Conservation (phyloP, 2,888 invertebrate genomes). For the Sympetrum striolatum region DNA sequence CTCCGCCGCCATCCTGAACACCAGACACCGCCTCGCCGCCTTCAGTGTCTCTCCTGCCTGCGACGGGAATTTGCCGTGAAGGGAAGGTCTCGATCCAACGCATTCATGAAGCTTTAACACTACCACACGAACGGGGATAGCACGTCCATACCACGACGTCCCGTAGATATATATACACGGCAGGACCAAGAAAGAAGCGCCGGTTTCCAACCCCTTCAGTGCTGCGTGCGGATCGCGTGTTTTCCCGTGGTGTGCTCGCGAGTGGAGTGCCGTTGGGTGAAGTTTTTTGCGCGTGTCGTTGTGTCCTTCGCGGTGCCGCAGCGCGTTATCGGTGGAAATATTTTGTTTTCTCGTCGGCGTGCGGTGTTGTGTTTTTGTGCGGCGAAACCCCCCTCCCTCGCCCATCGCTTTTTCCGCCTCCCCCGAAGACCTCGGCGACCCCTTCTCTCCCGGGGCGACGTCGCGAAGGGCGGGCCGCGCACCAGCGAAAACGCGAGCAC, state of each 20-base stretch:
- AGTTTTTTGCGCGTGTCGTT: neutral
- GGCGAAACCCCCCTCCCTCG: neutral
- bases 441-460: conserved; percentile 5
- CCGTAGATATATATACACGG: neutral
- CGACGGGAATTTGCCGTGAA: neutral
- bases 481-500: neutral
- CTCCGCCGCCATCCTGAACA: neutral
- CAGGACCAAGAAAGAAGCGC: too few relatives aligned
- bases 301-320: neutral
- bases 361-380: neutral
- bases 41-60: conserved; percentile 40
- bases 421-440: neutral
- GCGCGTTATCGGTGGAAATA: too few relatives aligned
- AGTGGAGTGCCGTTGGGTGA: neutral
- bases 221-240: neutral
- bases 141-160: neutral
- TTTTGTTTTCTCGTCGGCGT: too few relatives aligned
- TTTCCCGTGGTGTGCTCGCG: neutral
- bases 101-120: neutral
- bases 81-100: neutral
- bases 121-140: neutral
- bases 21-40: conserved; percentile 37
- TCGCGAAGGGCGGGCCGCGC: neutral
- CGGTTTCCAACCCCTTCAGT: neutral
- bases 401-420: neutral